Percentiles rank a stretch among this genome's conserved stretches.
These are phyloP conservation scores for Brachystomella parvula DNA, from an alignment of 1,140 invertebrate genomes.

Conservation along the genomic window DNA sequence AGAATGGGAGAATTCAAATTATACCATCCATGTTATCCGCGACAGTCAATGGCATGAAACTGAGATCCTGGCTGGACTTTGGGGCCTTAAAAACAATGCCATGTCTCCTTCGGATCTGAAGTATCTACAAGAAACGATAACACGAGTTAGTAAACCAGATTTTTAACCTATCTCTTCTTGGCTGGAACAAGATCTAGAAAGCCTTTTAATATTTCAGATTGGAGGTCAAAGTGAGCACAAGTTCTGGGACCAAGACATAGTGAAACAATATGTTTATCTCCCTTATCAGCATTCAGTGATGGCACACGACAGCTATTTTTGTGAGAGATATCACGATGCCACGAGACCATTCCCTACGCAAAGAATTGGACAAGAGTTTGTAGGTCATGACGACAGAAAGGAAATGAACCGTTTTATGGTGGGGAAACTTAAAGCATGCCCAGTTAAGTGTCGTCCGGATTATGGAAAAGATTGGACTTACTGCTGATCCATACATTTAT, in stretches of 20 bases:
- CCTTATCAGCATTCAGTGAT: background rate
- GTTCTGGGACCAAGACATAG: constrained; percentile 10
- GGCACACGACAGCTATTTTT: constrained; percentile 19
- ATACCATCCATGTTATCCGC: constrained; percentile 35
- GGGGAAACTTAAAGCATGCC: background rate
- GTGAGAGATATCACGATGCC: background rate
- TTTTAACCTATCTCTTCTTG: no score
- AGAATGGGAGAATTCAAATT: constrained; percentile 32
- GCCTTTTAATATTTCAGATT: background rate
- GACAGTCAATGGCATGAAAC: constrained; percentile 31
- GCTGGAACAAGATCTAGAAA: background rate
- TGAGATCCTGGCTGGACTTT: background rate
- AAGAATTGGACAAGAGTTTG: constrained; percentile 1
- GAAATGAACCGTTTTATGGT: background rate
- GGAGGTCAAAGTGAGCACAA: background rate
- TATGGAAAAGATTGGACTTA: constrained; percentile 12
- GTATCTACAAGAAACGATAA: background rate
- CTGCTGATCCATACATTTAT: no score
- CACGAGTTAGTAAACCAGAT: background rate
- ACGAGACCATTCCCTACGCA: constrained; percentile 14
- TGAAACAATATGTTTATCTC: background rate
- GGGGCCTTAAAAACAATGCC: constrained; percentile 7
- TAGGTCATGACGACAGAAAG: background rate
- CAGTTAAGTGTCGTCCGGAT: constrained; percentile 8
- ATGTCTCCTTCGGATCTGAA: background rate